These are phyloP conservation scores for Manis javanica DNA, from an alignment of 2,797 vertebrate genomes.

Conservation along the genomic window DNA sequence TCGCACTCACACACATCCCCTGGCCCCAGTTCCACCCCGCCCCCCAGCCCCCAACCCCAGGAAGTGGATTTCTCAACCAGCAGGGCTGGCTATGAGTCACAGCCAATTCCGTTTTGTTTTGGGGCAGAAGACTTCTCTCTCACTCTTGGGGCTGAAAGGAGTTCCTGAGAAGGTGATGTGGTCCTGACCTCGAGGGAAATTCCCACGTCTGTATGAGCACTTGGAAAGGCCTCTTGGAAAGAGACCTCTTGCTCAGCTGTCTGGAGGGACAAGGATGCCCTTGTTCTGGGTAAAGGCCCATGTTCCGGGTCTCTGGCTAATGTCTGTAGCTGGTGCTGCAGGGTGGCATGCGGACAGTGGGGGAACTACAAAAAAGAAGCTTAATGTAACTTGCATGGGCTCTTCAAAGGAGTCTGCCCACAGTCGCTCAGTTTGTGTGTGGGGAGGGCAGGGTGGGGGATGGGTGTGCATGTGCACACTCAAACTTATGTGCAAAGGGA, in stretches of 20 bases:
- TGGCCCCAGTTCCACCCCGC: neutral
- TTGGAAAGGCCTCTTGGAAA: neutral
- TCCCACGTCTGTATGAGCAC: neutral
- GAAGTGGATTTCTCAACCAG: conserved; percentile 67
- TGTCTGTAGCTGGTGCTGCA: neutral
- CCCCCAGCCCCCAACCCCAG: neutral
- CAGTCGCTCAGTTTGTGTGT: neutral
- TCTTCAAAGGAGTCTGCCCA: neutral
- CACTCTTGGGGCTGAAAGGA: neutral
- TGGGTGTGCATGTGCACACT: neutral
- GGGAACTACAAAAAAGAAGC: accelerated
- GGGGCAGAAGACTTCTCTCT: neutral
- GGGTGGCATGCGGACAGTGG: accelerated
- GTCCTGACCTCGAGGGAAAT: conserved; percentile 34
- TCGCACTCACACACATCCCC: neutral
- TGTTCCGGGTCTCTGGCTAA: accelerated
- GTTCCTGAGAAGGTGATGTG: neutral
- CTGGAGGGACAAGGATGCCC: neutral
- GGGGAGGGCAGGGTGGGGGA: accelerated
- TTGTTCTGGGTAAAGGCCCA: neutral
- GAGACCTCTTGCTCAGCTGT: neutral
- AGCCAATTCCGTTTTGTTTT: conserved; percentile 45
- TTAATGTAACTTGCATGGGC: accelerated
- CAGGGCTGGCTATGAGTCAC: conserved; percentile 67
- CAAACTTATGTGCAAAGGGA: neutral